Evolutionary conservation across 2,113 vertebrate species (phyloP).

Genomic region (Centropus unirufus): DNA sequence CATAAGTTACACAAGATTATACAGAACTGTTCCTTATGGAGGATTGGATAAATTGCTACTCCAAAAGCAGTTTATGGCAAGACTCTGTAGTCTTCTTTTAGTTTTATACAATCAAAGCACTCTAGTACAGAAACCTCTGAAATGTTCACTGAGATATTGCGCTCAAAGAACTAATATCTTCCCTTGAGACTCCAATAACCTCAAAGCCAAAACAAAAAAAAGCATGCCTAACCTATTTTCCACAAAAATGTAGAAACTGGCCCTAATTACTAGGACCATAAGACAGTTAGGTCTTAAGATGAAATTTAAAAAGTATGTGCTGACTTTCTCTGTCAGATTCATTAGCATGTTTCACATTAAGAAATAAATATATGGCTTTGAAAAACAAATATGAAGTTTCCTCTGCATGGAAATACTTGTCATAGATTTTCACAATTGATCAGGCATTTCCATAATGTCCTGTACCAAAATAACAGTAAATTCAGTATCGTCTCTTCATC

Average conservation of each 20-base stretch:
- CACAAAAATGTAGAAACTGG: neutral
- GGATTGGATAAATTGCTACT: neutral
- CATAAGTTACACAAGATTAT: conserved; percentile 15
- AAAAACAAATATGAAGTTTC: neutral
- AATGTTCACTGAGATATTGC: neutral
- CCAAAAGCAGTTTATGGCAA: conserved; percentile 16
- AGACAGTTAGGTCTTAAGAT: neutral
- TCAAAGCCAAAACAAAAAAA: neutral
- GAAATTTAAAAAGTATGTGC: neutral
- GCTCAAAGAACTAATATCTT: neutral
- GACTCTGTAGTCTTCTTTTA: conserved; percentile 21
- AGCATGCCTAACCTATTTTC: neutral
- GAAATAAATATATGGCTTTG: neutral
- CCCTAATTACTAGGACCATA: neutral
- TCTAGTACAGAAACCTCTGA: neutral
- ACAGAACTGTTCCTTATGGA: neutral
- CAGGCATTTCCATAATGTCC: neutral
- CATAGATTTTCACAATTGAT: neutral
- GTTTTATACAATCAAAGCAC: conserved; percentile 31
- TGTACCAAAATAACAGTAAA: neutral
- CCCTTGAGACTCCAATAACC: conserved; percentile 3
- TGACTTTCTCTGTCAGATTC: neutral
- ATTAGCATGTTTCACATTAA: neutral
- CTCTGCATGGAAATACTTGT: neutral
- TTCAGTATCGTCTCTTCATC: neutral